phyloP scores from a whole-genome alignment of 1,140 invertebrate genomes.

The Aphis gossypii region DNA sequence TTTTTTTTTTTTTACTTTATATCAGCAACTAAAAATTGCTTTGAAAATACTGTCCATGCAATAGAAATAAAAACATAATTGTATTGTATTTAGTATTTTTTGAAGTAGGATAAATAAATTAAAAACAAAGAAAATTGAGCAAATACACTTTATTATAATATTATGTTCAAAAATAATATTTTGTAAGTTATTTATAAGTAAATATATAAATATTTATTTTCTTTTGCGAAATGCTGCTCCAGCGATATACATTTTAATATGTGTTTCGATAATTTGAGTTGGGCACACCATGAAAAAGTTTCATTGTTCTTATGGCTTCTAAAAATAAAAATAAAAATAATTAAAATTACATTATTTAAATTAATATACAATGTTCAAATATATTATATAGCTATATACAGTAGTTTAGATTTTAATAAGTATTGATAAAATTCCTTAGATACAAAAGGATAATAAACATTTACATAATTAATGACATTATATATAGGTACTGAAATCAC shows the following conservation, averaged over 20 bases:
- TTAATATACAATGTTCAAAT: neutral
- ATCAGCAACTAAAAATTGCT: neutral
- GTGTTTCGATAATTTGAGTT: neutral
- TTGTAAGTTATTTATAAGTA: neutral
- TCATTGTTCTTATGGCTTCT: neutral
- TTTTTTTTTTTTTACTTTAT: neutral
- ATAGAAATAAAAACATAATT: neutral
- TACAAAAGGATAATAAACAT: neutral
- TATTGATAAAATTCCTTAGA: too few relatives aligned
- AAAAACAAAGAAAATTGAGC: neutral
- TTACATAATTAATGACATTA: too few relatives aligned
- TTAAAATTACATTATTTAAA: neutral
- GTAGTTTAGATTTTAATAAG: neutral
- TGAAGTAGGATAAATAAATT: neutral
- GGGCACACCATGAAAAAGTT: neutral
- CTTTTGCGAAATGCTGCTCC: neutral
- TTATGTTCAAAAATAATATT: too few relatives aligned
- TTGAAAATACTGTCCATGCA: neutral
- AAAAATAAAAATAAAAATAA: neutral
- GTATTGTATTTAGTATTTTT: neutral
- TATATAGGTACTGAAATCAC: too few relatives aligned
- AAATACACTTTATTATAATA: neutral
- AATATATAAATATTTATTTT: neutral
- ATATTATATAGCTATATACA: neutral
- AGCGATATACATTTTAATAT: neutral